Base-by-base conservation (phyloP, 2,797 vertebrate genomes). In the Parauchenoglanis punctatus region DNA sequence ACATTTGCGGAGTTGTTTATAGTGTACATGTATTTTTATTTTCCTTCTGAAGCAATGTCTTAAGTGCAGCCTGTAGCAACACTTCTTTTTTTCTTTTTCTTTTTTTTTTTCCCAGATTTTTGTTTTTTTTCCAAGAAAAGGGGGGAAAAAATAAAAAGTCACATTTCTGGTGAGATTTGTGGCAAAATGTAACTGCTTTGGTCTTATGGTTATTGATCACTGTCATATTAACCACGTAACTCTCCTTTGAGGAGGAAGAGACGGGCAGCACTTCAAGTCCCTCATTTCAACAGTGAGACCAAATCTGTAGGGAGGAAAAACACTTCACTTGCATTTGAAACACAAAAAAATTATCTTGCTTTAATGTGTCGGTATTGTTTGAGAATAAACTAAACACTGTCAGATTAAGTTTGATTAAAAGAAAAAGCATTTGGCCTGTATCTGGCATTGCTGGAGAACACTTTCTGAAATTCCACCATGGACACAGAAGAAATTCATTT, bases 41-140 rank as follows among this genome's bases (percentile, higher is more conserved):
- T 68, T 61, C 85, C 88, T 85, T 83, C 77, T 81, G 81, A 89
- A 83, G 83, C 83, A 80, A 46, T 87, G 65, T 85, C 85, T 90
- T 85, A 84, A 89, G 65, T 85, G 80, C 85, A 85, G 87, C 76
- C 88, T 91, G 88, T 91, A 92, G 91, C 87, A 88, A 87, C 77
- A 82, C 54, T 35, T n/a, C 25, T 11, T 15, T 49, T 8, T 58
- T 83, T 28, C 59, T 78, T 49, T 76, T 44, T 86, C 86, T 49
- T 67, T 59, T 81, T 87, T 80, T 78, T 78, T 54, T 6, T 5
- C 3, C 3, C 3, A 40, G 40, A 40, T 18, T 8, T 58, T 83
- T 28, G 59, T 78, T 49, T 76, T 44, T 88, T 89, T 88, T 90
- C 46, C 87, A 90, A 90, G 84, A 90, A 90, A 92, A 91, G 35